Percentiles rank a stretch among this genome's conserved stretches.
Evolutionary conservation across 2,888 invertebrate species (phyloP).

Genomic region (Synergus gifuensis): DNA sequence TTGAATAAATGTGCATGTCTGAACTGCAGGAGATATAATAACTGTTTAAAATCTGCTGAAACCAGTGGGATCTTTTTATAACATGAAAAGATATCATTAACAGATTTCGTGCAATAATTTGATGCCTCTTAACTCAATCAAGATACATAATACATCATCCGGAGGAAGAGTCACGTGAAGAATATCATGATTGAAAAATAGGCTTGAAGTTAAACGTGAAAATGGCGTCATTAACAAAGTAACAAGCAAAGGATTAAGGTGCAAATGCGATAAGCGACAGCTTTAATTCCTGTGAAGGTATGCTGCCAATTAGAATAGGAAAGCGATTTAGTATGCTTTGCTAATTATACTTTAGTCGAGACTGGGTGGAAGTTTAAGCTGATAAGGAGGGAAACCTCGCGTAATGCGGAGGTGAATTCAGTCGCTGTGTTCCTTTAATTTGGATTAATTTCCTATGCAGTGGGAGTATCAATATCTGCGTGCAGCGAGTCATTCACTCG

Average conservation of each 20-base stretch:
- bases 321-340: constrained; percentile 33
- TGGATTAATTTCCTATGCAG: constrained; percentile 57
- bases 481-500: constrained; percentile 50
- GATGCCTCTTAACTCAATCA: not conserved
- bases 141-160: not conserved
- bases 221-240: not conserved
- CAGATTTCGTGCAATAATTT: not conserved
- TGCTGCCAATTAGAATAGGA: constrained; percentile 47
- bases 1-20: not conserved
- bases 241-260: not conserved
- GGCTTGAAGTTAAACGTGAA: not conserved
- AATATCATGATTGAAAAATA: not conserved
- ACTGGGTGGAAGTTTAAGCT: constrained; percentile 26
- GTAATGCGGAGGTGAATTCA: constrained; percentile 33
- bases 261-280: constrained; percentile 41
- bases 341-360: constrained; percentile 25
- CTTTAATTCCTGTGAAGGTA: constrained; percentile 44
- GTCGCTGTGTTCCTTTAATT: constrained; percentile 46
- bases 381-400: constrained; percentile 45
- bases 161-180: constrained; percentile 1
- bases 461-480: constrained; percentile 54
- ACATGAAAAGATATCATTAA: not conserved
- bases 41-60: no score
- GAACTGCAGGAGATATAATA: no score
- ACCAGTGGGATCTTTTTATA: no score